phyloP scores from a whole-genome alignment of 1,140 invertebrate species.

The Acyrthosiphon pisum region DNA sequence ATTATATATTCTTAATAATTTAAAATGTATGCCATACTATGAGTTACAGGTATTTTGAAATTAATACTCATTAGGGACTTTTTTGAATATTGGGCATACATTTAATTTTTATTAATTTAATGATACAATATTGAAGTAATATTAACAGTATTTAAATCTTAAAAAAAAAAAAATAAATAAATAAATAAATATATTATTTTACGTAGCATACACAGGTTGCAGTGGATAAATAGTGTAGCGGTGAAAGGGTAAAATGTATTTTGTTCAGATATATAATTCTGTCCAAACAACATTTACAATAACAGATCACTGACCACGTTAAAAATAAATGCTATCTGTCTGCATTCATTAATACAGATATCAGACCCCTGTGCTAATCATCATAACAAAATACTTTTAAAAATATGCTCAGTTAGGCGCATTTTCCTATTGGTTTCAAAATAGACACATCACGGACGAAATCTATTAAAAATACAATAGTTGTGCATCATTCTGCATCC shows the following conservation, averaged over 20 bases:
- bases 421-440: conserved; percentile 39
- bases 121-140: no score
- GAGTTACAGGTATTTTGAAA: no score
- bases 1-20: no score
- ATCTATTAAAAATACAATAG: conserved; percentile 17
- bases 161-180: no score
- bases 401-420: neutral
- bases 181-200: neutral
- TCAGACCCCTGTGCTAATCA: conserved; percentile 46
- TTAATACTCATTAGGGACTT: no score
- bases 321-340: conserved; percentile 41
- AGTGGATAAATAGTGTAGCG: no score
- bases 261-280: conserved; percentile 22
- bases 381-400: conserved; percentile 26
- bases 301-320: conserved; percentile 51
- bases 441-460: conserved; percentile 3
- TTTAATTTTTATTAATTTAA: no score
- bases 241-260: no score
- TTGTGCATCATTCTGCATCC: conserved; percentile 52
- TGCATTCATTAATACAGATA: conserved; percentile 39
- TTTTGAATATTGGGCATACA: no score
- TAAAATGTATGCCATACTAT: no score
- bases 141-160: no score
- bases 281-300: conserved; percentile 47
- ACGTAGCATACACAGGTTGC: no score